phyloP scores from a whole-genome alignment of 2,888 invertebrate genomes.

The Dromius quadrimaculatus region DNA sequence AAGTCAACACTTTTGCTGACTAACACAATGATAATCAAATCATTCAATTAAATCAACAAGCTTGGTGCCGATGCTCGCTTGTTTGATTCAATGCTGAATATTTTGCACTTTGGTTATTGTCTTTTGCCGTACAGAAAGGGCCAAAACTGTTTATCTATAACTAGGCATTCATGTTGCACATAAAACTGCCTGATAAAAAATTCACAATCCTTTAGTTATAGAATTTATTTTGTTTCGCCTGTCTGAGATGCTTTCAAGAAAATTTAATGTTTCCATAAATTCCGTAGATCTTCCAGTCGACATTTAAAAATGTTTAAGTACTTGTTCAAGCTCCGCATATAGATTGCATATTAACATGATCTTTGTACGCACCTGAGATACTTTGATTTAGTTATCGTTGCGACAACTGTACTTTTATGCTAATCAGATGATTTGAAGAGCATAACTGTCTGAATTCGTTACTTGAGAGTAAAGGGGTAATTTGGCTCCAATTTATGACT shows the following conservation, averaged over 20 bases:
- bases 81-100: no score
- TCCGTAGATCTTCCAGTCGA: slow-evolving; percentile 25
- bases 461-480: slow-evolving; percentile 15
- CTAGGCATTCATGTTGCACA: slow-evolving; percentile 14
- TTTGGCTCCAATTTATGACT: slow-evolving; percentile 21
- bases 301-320: slow-evolving; percentile 43
- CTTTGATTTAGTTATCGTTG: slow-evolving; percentile 30
- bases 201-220: slow-evolving; percentile 4
- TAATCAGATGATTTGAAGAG: slow-evolving; percentile 33
- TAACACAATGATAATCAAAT: slow-evolving; percentile 56
- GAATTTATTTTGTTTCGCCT: background rate
- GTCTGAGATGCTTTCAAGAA: slow-evolving; percentile 3
- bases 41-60: slow-evolving; percentile 55
- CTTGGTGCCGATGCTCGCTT: slow-evolving; percentile 9
- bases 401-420: slow-evolving; percentile 34
- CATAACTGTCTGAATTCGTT: slow-evolving; percentile 30
- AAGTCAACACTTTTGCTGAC: slow-evolving; percentile 57
- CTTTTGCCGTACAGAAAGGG: no score
- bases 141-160: no score
- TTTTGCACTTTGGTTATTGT: no score
- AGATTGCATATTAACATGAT: slow-evolving; percentile 42
- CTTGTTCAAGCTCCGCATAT: slow-evolving; percentile 40
- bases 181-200: slow-evolving; percentile 3
- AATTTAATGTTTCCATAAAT: slow-evolving; percentile 36
- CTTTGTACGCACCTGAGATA: slow-evolving; percentile 15